Evolutionary conservation across 2,888 invertebrate species (phyloP).

Genomic region (Suillia variegata): DNA sequence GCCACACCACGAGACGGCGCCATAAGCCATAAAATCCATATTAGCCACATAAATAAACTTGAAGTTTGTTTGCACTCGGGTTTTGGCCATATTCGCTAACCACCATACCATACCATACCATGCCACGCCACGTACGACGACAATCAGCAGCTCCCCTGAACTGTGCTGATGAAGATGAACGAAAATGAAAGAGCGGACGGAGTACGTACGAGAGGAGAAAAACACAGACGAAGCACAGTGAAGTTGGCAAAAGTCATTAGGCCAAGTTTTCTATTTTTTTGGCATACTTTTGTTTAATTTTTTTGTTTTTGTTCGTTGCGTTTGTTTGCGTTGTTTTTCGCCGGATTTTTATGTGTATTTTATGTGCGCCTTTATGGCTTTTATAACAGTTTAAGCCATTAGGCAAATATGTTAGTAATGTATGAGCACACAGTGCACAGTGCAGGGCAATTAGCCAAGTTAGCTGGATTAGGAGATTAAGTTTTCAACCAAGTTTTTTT

Average conservation of each 20-base stretch:
- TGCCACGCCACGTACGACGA: no score
- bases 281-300: not conserved
- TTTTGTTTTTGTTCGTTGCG: not conserved
- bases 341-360: not conserved
- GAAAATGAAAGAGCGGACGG: no score
- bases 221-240: not conserved
- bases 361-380: constrained; percentile 10
- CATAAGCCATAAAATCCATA: no score
- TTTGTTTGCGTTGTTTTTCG: not conserved
- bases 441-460: not conserved
- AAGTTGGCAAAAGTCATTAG: constrained; percentile 11
- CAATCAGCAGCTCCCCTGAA: no score
- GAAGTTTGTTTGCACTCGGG: no score
- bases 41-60: no score
- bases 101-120: no score
- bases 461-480: not conserved
- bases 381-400: constrained; percentile 37
- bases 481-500: not conserved
- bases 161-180: no score
- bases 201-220: not conserved
- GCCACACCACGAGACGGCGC: no score
- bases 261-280: not conserved
- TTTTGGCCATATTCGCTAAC: no score
- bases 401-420: constrained; percentile 50
- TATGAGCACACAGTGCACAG: no score